These are phyloP conservation scores for Epirrhoe tristata DNA, from an alignment of 2,888 invertebrate genomes.

Conservation along the genomic window DNA sequence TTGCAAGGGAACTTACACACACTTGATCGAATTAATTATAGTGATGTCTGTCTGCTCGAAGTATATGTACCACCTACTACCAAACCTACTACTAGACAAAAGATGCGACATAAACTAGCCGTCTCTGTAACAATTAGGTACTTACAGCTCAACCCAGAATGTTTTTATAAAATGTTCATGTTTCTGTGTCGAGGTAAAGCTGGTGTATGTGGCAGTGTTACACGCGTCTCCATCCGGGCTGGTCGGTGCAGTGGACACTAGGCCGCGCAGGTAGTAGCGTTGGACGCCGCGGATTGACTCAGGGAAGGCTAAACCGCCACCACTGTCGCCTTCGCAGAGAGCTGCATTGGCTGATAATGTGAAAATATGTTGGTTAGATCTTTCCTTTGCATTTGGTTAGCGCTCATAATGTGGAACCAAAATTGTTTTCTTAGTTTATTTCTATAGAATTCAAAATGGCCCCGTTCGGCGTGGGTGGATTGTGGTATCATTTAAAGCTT, in stretches of 20 bases:
- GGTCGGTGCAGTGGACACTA: conserved; percentile 66
- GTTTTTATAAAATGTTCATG: conserved; percentile 64
- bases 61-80: too few species aligned
- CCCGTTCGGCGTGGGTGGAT: too few species aligned
- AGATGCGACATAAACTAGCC: too few species aligned
- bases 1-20: too few species aligned
- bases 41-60: too few species aligned
- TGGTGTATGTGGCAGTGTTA: conserved; percentile 58
- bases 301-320: conserved; percentile 60
- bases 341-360: conserved; percentile 11
- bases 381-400: too few species aligned
- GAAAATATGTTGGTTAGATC: not conserved
- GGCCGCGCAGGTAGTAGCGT: conserved; percentile 68
- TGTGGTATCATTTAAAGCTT: conserved; percentile 37
- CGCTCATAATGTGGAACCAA: not conserved
- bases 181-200: conserved; percentile 62
- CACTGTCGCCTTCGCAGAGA: conserved; percentile 50
- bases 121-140: too few species aligned
- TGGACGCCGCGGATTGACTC: conserved; percentile 26
- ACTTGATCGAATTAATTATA: too few species aligned
- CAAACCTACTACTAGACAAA: too few species aligned
- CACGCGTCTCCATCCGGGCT: conserved; percentile 54
- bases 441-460: too few species aligned
- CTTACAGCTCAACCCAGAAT: conserved; percentile 39
- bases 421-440: too few species aligned